A percentile compares a stretch with the other conserved stretches of the same genome.
phyloP scores from a whole-genome alignment of 2,797 vertebrate species.

The Danio kyathit region DNA sequence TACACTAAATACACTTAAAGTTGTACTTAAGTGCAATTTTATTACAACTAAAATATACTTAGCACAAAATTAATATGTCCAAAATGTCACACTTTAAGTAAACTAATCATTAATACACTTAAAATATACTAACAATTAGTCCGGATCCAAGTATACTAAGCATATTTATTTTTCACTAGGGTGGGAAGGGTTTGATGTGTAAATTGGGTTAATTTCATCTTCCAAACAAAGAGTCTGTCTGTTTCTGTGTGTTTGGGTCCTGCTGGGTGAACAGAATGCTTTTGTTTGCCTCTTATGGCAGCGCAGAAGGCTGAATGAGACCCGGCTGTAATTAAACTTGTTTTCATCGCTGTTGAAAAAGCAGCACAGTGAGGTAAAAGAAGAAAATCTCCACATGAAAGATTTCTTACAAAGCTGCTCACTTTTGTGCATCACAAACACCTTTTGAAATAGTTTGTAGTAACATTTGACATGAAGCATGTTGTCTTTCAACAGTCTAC shows the following conservation, averaged over 20 bases:
- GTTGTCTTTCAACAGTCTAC: too few relatives aligned
- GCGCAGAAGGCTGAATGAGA: background rate
- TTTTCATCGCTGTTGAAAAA: conserved; percentile 9
- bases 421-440: background rate
- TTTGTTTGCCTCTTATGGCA: background rate
- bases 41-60: too few relatives aligned
- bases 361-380: background rate
- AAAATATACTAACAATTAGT: too few relatives aligned
- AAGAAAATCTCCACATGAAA: background rate
- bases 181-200: background rate
- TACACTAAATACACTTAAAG: too few relatives aligned
- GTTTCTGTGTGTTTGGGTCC: background rate
- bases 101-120: too few relatives aligned
- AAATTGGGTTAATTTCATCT: background rate
- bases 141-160: too few relatives aligned
- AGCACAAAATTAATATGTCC: too few relatives aligned
- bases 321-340: background rate
- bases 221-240: background rate
- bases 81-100: too few relatives aligned
- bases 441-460: too few relatives aligned
- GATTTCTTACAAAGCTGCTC: background rate
- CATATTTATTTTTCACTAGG: too few relatives aligned
- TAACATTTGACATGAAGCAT: too few relatives aligned
- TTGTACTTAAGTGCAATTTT: too few relatives aligned
- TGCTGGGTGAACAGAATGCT: background rate